Evolutionary conservation across 2,797 vertebrate species (phyloP), one percentile per base, ranked within the genome.

Genomic region (Sphenopsis melanotis): DNA sequence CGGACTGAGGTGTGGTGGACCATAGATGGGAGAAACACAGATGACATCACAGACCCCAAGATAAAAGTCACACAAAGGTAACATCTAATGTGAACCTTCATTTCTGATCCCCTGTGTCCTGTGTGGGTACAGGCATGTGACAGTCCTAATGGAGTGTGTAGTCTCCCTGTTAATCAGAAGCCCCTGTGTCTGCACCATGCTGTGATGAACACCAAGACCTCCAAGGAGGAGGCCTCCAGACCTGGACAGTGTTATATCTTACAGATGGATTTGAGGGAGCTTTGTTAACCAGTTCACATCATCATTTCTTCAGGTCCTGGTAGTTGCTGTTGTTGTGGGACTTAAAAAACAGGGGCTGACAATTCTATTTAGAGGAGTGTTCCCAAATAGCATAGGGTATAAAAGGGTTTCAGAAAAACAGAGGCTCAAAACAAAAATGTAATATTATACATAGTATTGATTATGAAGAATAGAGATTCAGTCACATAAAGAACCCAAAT

Each of bases 1-100:
- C 95, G 55, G 6, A 98, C 96, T 50, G 98, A 98, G 30, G 93
- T 98, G 68, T 98, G 98, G 97, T 98, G 98, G 98, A 97, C 96
- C 11, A 92, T 98, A 69, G 97, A 98, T 92, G 98, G 98, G 10
- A 98, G 95, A 79, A 98, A 94, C 59, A 95, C 95, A 20, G 97
- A 98, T 18, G 98, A 98, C 5, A 64, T 97, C 70, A 53, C 85
- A 0, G 98, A 98, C 20, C 46, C 89, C 34, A 96, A 71, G 70
- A 60, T 98, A 68, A 96, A 95, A 72, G n/a, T 98, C 50, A 96
- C 96, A 42, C 95, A 96, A 92, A 97, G 96, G 98, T 98, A 97
- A 87, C 3, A 4, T 3, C 2, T 42, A 36, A 75, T 1, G 1
- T 46, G 55, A 79, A 57, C 16, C 22, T 85, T 83, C 7, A 13